Evolutionary conservation across 2,797 vertebrate species (phyloP).

Genomic region (Thamnophis elegans): DNA sequence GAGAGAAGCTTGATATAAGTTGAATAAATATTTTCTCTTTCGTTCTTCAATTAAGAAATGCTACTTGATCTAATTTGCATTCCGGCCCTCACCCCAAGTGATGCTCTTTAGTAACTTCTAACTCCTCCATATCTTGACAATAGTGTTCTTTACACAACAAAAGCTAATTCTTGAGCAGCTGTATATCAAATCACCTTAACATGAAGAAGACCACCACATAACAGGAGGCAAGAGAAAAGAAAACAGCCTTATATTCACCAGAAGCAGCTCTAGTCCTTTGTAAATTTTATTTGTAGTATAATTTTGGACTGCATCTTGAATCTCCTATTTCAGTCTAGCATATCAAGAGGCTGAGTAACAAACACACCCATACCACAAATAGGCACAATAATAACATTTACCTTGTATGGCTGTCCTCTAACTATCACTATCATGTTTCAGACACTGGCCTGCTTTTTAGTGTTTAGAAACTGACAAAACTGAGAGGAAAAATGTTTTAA

Average conservation of each 20-base stretch:
- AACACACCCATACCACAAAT: neutral
- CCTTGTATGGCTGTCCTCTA: neutral
- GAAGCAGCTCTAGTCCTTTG: neutral
- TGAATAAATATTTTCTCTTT: neutral
- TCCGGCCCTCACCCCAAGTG: neutral
- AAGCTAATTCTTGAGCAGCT: neutral
- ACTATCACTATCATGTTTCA: neutral
- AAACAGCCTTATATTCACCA: neutral
- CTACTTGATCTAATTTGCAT: neutral
- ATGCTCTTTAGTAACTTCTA: neutral
- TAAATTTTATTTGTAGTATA: neutral
- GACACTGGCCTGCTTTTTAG: neutral
- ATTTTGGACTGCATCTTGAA: neutral
- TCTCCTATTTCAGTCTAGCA: neutral
- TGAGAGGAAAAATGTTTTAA: neutral
- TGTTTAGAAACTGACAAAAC: neutral
- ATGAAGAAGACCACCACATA: neutral
- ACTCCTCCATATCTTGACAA: neutral
- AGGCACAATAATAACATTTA: neutral
- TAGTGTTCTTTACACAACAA: neutral
- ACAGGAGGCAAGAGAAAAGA: neutral
- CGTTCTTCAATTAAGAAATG: neutral
- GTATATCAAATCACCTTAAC: neutral
- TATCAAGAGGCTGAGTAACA: neutral
- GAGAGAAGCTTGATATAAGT: neutral